phyloP scores from a whole-genome alignment of 2,113 vertebrate species.

The Peromyscus polionotus region DNA sequence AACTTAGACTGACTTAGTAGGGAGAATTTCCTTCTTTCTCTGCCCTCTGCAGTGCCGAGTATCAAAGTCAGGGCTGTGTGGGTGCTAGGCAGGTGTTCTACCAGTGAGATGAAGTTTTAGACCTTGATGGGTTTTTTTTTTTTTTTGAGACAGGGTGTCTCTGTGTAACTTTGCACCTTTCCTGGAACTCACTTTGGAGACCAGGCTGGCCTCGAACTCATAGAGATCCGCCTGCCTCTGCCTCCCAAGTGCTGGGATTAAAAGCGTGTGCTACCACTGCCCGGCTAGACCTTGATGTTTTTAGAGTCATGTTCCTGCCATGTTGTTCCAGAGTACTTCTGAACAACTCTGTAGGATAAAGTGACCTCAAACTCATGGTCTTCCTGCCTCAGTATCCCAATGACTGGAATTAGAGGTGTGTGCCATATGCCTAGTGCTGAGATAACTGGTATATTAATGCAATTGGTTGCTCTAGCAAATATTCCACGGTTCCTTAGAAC shows the following conservation, averaged over 20 bases:
- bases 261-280: too few relatives aligned
- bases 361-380: neutral
- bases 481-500: neutral
- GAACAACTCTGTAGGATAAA: neutral
- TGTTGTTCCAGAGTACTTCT: neutral
- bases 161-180: too few relatives aligned
- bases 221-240: too few relatives aligned
- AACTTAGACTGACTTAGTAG: neutral
- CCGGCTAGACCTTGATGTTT: too few relatives aligned
- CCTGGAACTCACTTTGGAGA: too few relatives aligned
- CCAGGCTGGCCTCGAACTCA: too few relatives aligned
- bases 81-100: neutral
- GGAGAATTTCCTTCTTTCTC: neutral
- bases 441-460: conserved; percentile 12
- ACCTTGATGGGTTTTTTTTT: neutral
- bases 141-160: too few relatives aligned
- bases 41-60: neutral
- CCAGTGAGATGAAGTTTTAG: neutral
- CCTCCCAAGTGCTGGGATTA: too few relatives aligned
- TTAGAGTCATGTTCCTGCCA: neutral
- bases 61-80: neutral
- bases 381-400: neutral
- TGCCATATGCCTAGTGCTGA: neutral
- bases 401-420: neutral
- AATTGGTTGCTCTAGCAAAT: conserved; percentile 2